Base-by-base conservation (phyloP, 2,888 invertebrate genomes). In the Spicauda simplicius region DNA sequence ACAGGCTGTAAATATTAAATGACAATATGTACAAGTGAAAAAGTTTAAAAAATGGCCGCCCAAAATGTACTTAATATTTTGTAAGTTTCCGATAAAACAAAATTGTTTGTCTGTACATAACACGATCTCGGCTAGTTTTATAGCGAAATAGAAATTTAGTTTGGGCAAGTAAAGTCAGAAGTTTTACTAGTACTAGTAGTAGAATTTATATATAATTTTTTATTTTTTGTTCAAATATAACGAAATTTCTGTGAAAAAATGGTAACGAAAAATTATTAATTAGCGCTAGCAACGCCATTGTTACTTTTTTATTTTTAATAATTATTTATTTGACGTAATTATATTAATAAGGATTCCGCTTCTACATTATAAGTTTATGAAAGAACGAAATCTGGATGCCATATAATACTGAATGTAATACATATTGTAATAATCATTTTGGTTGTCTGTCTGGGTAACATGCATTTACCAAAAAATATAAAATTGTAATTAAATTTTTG, bases 391-490 rank as follows among this genome's bases (percentile, higher is more conserved):
- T 77, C 80, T 74, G 80, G 83, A 85, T 85, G 90, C 88, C 86
- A 88, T 89, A 85, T 75, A 83, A 79, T 80, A 55, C 80, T 82
- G 80, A 81, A 77, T 79, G 76, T 79, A 80, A 78, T 80, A 81
- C 85, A 65, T 53, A 41, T 37, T 59, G 65, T 53, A 65, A 57
- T 52, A 25, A 25, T 25, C 57, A 59, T 66, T 84, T 88, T 82
- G 89, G 85, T 90, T 88, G 87, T 87, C 87, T 86, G 77, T 86
- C 77, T 88, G 85, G 87, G 87, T 90, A 89, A 88, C 76, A 85
- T 86, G 91, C 92, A 92, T 92, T 91, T 92, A 92, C 91, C 92
- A 92, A 91, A 91, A 41, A 91, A 79, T 60, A 66, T 66, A 81
- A 87, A 84, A 79, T 86, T 80, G 76, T 82, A 87, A 86, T 87